Evolutionary conservation across 1,140 invertebrate species (phyloP), one percentile per base, ranked within the genome.

Genomic region (Bombus fervidus): DNA sequence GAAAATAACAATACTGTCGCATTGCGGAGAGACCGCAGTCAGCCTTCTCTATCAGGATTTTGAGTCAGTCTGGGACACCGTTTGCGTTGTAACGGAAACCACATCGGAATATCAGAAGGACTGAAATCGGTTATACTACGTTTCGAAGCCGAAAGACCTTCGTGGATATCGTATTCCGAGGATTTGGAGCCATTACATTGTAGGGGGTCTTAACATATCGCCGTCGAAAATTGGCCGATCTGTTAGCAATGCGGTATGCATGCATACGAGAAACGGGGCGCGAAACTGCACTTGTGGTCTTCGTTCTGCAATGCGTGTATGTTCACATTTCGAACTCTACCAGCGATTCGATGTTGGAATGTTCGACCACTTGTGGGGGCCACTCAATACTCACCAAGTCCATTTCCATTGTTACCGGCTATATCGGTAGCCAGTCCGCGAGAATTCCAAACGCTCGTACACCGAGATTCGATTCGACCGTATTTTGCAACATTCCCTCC

Each of bases 351-450:
- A 90, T 83, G 86, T 83, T 84, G 89, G 89, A 90, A 90, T 90
- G 83, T 81, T 59, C 76, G 86, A 87, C 89, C 89, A 90, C 86
- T 90, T 90, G 89, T 88, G 84, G 89, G 85, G 86, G 85, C 88
- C 86, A 87, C 88, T 89, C 89, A 81, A 90, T 88, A 72, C 85
- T 75, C 88, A 71, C 77, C 68, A 80, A 86, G 86, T 90, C 88
- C 90, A 90, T 90, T 91, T 91, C 90, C 91, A 91, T 91, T 91
- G 91, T 91, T 88, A 86, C 80, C 86, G 85, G 90, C 80, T 89
- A 83, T 91, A 89, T 90, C 87, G 85, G 80, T 86, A 84, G 72
- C 87, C 77, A 77, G 62, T 47, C 83, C 84, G 86, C 83, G 89
- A 88, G 86, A 90, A 91, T 91, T 91, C 89, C 89, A 81, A 82